Base-by-base conservation (phyloP, 2,888 invertebrate species). In the Parthenolecanium corni region DNA sequence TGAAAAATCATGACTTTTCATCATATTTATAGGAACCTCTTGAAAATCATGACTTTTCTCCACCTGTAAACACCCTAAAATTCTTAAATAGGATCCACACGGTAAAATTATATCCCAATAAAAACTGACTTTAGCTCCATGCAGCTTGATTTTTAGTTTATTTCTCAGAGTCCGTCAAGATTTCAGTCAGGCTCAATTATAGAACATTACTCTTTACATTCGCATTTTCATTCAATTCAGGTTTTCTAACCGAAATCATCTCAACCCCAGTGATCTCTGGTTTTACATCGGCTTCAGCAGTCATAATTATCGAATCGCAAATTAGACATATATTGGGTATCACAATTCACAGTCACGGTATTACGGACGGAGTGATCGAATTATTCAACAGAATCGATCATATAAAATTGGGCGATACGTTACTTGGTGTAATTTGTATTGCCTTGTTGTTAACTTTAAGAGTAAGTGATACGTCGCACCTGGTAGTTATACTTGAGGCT, bases 161-260 rank as follows among this genome's bases (percentile, higher is more conserved):
- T n/a, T n/a, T n/a, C n/a, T n/a, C n/a, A n/a, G n/a, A n/a, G n/a
- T n/a, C n/a, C n/a, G n/a, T n/a, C n/a, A n/a, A n/a, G n/a, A n/a
- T n/a, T n/a, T n/a, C n/a, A n/a, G n/a, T n/a, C n/a, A n/a, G n/a
- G n/a, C n/a, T n/a, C n/a, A n/a, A n/a, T n/a, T n/a, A n/a, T n/a
- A n/a, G n/a, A n/a, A n/a, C n/a, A n/a, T n/a, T n/a, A n/a, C n/a
- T n/a, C n/a, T n/a, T n/a, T n/a, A n/a, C n/a, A n/a, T n/a, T n/a
- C n/a, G n/a, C n/a, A n/a, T n/a, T 38, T 11, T 9, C 14, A 11
- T 38, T 38, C 38, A n/a, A 31, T 31, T 16, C 73, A 89, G 90
- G 89, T 58, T 89, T 89, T 73, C 75, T 90, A 67, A 85, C 90
- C 63, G 87, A 87, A 69, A 84, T 90, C 71, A 90, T 91, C 68